phyloP scores from a whole-genome alignment of 2,113 vertebrate genomes.

The Gasterosteus aculeatus region DNA sequence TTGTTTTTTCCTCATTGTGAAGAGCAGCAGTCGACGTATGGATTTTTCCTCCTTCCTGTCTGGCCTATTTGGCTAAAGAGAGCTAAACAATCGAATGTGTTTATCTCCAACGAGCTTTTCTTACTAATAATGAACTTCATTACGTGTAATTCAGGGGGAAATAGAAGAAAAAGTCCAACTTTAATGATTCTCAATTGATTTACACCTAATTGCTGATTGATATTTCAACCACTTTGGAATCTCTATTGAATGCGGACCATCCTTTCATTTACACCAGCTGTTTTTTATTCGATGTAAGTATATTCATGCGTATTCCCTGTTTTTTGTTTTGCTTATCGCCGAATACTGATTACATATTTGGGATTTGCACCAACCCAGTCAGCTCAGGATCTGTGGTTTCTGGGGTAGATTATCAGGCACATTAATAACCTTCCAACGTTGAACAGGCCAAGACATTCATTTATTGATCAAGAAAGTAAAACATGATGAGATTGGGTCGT shows the following conservation, averaged over 20 bases:
- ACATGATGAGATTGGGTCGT: background rate
- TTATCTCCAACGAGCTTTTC: constrained; percentile 1
- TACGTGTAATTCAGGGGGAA: background rate
- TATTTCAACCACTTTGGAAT: background rate
- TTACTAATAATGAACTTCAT: background rate
- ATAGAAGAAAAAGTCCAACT: background rate
- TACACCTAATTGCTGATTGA: background rate
- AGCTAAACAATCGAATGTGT: background rate
- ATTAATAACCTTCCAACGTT: background rate
- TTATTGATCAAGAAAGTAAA: background rate
- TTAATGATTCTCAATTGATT: background rate
- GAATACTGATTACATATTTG: background rate
- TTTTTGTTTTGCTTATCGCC: background rate
- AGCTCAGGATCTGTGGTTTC: background rate
- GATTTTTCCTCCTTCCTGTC: constrained; percentile 15
- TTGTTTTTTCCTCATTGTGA: constrained; percentile 6
- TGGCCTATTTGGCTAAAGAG: background rate
- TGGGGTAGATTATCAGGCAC: background rate
- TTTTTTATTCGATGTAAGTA: background rate
- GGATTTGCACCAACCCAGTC: background rate
- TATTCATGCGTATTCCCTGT: background rate
- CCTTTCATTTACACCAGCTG: background rate
- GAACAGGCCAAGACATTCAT: background rate
- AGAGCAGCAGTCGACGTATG: background rate
- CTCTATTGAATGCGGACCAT: constrained; percentile 1